These are phyloP conservation scores for Hydrotaea cyrtoneurina DNA, from an alignment of 2,888 invertebrate species.

Conservation along the genomic window DNA sequence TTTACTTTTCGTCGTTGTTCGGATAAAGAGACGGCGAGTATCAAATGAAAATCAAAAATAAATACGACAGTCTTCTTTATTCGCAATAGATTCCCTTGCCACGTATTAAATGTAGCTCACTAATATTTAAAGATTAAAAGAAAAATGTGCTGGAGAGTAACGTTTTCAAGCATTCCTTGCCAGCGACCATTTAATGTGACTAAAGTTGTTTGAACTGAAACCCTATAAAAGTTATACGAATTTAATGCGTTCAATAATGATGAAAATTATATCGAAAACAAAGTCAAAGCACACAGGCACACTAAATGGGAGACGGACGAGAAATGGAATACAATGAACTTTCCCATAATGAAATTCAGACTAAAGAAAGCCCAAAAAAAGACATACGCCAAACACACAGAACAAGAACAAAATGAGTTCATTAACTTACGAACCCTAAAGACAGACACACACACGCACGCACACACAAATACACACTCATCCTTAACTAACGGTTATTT, in stretches of 20 bases:
- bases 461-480: conserved; percentile 46
- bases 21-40: too few species aligned
- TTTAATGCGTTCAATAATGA: conserved; percentile 58
- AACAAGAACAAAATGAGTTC: conserved; percentile 62
- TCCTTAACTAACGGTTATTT: conserved; percentile 64
- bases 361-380: conserved; percentile 57
- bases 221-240: conserved; percentile 45
- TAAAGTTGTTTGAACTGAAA: conserved; percentile 45
- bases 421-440: conserved; percentile 67
- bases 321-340: conserved; percentile 61
- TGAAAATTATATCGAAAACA: conserved; percentile 50
- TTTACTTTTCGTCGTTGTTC: too few species aligned
- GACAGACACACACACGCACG: conserved; percentile 53
- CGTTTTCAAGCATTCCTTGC: background rate
- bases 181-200: conserved; percentile 12
- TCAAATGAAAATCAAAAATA: too few species aligned
- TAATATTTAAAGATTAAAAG: too few species aligned
- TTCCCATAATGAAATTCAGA: conserved; percentile 48
- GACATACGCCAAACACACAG: conserved; percentile 12
- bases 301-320: conserved; percentile 1
- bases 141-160: too few species aligned
- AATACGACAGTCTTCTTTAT: too few species aligned
- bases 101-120: too few species aligned
- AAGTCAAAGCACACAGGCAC: conserved; percentile 55
- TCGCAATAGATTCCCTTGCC: too few species aligned